Conservation (phyloP, 2,888 invertebrate species). For the Theodoxus fluviatilis region DNA sequence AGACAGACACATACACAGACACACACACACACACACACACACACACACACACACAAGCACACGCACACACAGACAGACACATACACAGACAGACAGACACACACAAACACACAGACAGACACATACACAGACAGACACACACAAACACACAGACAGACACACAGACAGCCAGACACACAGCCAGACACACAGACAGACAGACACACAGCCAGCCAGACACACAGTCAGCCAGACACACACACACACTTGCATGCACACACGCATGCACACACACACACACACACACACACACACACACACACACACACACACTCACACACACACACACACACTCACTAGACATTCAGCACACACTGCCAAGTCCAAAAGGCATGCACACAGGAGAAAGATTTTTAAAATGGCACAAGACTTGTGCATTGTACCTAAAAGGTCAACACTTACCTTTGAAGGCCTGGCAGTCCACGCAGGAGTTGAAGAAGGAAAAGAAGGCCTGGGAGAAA, state of each 20-base stretch:
- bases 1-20: neutral
- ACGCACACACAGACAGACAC: neutral
- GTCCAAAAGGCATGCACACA: too few relatives aligned
- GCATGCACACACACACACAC: neutral
- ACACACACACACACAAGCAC: neutral
- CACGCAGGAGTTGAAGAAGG: constrained; percentile 59
- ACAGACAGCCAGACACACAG: neutral
- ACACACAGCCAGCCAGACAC: neutral
- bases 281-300: neutral
- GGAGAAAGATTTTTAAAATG: too few relatives aligned
- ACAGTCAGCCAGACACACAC: neutral
- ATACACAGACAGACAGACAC: neutral
- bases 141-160: neutral
- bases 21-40: neutral
- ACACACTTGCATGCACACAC: neutral
- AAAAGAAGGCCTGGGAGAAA: constrained; percentile 58
- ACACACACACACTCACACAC: neutral
- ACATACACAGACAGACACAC: neutral
- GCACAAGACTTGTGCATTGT: neutral
- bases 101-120: neutral
- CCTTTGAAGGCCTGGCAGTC: constrained; percentile 61
- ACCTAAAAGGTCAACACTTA: constrained; percentile 32
- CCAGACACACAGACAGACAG: neutral
- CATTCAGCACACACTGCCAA: neutral
- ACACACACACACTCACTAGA: constrained; percentile 14